Evolutionary conservation across 2,113 vertebrate species (phyloP).

Genomic region (Regulus satrapa): DNA sequence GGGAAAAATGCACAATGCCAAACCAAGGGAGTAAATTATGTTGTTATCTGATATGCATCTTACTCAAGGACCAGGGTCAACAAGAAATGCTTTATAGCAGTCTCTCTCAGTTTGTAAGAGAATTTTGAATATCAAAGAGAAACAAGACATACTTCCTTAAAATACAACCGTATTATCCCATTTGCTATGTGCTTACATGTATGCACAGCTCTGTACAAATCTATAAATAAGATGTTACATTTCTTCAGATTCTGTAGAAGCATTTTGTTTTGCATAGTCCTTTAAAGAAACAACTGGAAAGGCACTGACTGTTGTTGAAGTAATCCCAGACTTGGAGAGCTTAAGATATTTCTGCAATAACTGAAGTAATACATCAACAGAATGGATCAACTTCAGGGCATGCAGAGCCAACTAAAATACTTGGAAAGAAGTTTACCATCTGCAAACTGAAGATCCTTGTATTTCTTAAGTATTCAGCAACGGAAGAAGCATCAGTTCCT

Average conservation of each 20-base stretch:
- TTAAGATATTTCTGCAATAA: background rate
- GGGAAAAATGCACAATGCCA: background rate
- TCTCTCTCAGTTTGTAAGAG: background rate
- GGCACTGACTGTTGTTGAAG: background rate
- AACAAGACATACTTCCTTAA: background rate
- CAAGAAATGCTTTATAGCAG: background rate
- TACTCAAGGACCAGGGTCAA: background rate
- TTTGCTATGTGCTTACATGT: background rate
- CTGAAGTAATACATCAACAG: background rate
- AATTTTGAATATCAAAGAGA: background rate
- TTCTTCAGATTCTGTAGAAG: background rate
- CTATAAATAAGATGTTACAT: background rate
- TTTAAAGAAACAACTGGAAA: background rate
- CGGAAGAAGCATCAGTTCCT: background rate
- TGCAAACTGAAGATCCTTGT: background rate
- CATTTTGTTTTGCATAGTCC: background rate
- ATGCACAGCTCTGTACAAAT: background rate
- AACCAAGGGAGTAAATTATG: background rate
- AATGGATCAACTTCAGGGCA: background rate
- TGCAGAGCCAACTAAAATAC: background rate
- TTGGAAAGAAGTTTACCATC: background rate
- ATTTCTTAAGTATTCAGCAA: background rate
- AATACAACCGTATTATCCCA: background rate
- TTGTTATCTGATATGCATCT: fast-evolving
- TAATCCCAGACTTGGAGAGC: background rate